Conservation (phyloP, 2,888 invertebrate species). For the Tinea pellionella region DNA sequence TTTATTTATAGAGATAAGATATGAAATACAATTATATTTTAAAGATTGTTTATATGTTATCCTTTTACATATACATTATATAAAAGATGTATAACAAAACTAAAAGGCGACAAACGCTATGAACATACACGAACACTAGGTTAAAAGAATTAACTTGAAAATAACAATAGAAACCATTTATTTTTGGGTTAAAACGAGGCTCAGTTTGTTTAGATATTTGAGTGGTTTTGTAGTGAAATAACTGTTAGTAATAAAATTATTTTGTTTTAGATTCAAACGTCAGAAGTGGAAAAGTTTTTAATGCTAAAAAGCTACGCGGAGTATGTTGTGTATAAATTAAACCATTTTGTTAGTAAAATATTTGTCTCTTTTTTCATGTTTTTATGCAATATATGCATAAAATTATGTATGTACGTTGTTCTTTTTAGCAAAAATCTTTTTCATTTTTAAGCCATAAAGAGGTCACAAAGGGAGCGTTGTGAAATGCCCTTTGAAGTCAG, state of each 20-base stretch:
- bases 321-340: constrained; percentile 2
- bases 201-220: not conserved
- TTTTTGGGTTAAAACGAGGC: not conserved
- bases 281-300: not conserved
- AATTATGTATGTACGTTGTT: not conserved
- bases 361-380: not conserved
- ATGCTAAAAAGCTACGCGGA: not conserved
- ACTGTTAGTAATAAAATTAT: not conserved
- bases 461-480: constrained; percentile 38
- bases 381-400: not conserved
- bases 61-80: no score
- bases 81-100: no score
- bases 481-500: constrained; percentile 61
- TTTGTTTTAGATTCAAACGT: not conserved
- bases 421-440: constrained; percentile 26
- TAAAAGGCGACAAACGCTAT: no score
- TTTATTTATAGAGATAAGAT: not conserved
- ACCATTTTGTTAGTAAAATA: not conserved
- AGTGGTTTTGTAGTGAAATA: constrained; percentile 6
- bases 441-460: constrained; percentile 35
- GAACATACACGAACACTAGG: not conserved
- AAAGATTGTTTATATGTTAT: no score
- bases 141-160: not conserved
- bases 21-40: not conserved
- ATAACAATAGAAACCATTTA: not conserved